A percentile compares a stretch with the other conserved stretches of the same genome.
Evolutionary conservation across 2,797 vertebrate genomes (phyloP).

Genomic region (Pangasius macronema): DNA sequence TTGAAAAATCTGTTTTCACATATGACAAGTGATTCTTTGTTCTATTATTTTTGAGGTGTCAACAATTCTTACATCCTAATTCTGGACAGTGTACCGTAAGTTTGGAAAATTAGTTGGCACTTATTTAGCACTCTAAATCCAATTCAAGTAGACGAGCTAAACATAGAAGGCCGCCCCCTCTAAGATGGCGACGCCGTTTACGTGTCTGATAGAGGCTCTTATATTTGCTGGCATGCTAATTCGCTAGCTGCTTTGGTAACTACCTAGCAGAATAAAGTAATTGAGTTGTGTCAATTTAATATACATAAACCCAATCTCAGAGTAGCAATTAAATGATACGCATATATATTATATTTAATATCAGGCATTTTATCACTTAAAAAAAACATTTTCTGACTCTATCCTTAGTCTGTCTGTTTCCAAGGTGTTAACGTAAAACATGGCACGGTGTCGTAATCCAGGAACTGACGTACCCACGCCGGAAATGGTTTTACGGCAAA

Average conservation of each 20-base stretch:
- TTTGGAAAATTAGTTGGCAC: neutral
- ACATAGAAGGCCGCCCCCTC: neutral
- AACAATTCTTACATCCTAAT: neutral
- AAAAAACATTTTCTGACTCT: neutral
- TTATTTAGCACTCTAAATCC: neutral
- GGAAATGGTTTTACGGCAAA: conserved; percentile 34
- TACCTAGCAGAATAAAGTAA: neutral
- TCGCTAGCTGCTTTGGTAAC: neutral
- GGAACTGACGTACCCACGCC: conserved; percentile 4
- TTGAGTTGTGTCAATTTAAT: too few species aligned
- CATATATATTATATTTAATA: neutral
- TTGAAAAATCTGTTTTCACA: neutral
- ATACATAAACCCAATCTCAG: neutral
- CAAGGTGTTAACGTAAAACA: conserved; percentile 26
- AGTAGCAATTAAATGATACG: neutral
- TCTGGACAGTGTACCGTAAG: neutral
- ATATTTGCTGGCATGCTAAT: neutral
- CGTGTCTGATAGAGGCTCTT: neutral
- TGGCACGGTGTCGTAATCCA: conserved; percentile 26
- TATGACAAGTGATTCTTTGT: neutral
- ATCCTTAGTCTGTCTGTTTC: neutral
- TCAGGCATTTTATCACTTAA: neutral
- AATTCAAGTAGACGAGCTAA: neutral
- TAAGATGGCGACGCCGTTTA: neutral
- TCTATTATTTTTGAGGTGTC: neutral